Percentiles rank a stretch among this genome's conserved stretches.
These are phyloP conservation scores for Mimumesa dahlbomi DNA, from an alignment of 2,888 invertebrate species.

Conservation along the genomic window DNA sequence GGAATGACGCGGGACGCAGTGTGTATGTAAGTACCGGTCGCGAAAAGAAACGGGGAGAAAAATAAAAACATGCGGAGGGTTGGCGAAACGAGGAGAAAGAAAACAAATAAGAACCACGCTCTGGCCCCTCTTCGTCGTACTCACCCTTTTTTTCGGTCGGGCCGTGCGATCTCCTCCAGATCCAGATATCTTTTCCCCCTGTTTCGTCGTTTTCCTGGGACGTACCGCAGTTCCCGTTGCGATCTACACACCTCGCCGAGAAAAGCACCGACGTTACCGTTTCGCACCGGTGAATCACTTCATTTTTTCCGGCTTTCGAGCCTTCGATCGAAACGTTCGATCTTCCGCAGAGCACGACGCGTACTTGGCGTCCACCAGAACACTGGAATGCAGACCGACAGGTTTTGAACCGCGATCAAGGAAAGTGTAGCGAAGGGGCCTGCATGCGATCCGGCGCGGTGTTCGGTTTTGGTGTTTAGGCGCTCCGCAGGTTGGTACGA, in stretches of 20 bases:
- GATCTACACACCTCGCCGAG: too few relatives aligned
- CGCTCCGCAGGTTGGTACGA: conserved; percentile 45
- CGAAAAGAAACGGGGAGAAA: not conserved
- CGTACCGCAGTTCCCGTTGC: not conserved
- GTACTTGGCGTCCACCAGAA: conserved; percentile 76
- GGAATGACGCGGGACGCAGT: not conserved
- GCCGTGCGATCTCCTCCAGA: conserved; percentile 38
- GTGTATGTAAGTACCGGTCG: too few relatives aligned
- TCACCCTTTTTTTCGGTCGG: conserved; percentile 66
- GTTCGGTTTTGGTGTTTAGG: too few relatives aligned
- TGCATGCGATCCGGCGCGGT: conserved; percentile 20
- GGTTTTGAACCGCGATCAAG: conserved; percentile 75
- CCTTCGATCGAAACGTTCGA: conserved; percentile 20
- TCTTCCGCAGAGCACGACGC: conserved; percentile 43
- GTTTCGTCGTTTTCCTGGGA: not conserved
- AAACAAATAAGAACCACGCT: conserved; percentile 22
- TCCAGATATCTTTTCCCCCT: conserved; percentile 16
- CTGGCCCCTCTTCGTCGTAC: conserved; percentile 15
- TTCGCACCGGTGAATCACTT: conserved; percentile 34
- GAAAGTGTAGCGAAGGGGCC: conserved; percentile 58
- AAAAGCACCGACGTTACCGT: conserved; percentile 10
- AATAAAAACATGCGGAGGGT: conserved; percentile 3
- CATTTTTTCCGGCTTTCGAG: conserved; percentile 36
- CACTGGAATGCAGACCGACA: conserved; percentile 80
- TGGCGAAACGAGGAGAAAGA: conserved; percentile 18